A percentile compares a stretch with the other conserved stretches of the same genome.
phyloP scores from a whole-genome alignment of 2,797 vertebrate genomes.

The Champsocephalus gunnari region DNA sequence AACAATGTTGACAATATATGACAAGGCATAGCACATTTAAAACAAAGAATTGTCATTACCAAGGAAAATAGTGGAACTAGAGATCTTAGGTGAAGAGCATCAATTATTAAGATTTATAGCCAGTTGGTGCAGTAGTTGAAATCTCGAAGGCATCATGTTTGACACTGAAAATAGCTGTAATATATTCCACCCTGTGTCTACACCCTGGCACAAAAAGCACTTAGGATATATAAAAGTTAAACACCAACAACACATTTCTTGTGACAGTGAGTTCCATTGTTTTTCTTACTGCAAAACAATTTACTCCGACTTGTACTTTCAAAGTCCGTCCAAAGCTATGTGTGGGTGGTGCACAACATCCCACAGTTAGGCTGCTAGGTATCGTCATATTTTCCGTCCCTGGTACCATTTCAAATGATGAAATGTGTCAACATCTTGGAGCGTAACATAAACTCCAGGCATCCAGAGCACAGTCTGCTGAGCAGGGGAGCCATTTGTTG shows the following conservation, averaged over 20 bases:
- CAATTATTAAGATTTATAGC: constrained; percentile 65
- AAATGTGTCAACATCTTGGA: constrained; percentile 64
- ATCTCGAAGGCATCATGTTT: constrained; percentile 10
- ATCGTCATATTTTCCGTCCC: constrained; percentile 61
- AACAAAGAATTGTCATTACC: constrained; percentile 45
- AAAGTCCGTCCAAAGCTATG: constrained; percentile 17
- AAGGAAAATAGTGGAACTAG: constrained; percentile 47
- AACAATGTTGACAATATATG: constrained; percentile 22
- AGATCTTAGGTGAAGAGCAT: constrained; percentile 42
- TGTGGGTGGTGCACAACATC: constrained; percentile 38
- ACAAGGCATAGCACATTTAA: constrained; percentile 27
- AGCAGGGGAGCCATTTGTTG: constrained; percentile 39
- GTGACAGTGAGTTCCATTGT: constrained; percentile 11
- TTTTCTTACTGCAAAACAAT: constrained; percentile 26
- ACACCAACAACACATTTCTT: constrained; percentile 1
- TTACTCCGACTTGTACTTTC: constrained; percentile 26
- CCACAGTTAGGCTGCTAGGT: constrained; percentile 45
- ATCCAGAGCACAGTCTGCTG: constrained; percentile 40
- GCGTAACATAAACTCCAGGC: constrained; percentile 60
- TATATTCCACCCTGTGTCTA: neutral
- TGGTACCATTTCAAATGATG: constrained; percentile 47
- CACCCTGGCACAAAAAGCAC: constrained; percentile 9
- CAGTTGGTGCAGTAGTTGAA: constrained; percentile 1
- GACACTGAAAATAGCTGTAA: constrained; percentile 16
- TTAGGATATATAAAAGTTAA: neutral